These are phyloP conservation scores for Mycetomoellerius zeteki DNA, from an alignment of 1,140 invertebrate species.

Conservation along the genomic window DNA sequence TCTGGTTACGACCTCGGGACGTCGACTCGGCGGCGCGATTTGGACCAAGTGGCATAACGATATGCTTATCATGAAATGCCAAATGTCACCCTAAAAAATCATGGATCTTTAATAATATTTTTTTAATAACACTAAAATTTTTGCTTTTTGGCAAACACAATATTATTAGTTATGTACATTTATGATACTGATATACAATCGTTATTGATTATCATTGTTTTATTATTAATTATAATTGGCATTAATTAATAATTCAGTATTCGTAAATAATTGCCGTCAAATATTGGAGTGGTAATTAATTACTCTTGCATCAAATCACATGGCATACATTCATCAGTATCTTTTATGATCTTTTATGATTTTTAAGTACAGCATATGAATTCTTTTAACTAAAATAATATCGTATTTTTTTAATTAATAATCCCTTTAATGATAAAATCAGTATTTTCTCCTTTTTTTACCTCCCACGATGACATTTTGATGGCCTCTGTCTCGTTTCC, in stretches of 20 bases:
- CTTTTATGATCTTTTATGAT: background rate
- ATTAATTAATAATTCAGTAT: background rate
- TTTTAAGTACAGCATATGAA: too few species aligned
- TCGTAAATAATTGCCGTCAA: background rate
- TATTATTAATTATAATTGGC: background rate
- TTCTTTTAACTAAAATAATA: background rate
- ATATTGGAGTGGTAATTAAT: background rate
- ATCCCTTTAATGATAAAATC: slow-evolving; percentile 35
- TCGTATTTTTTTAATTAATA: background rate
- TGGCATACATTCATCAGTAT: background rate
- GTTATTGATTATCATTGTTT: background rate
- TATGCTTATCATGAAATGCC: slow-evolving; percentile 92
- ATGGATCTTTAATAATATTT: background rate
- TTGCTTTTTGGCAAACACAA: background rate
- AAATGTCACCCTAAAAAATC: slow-evolving; percentile 88
- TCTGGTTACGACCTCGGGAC: slow-evolving; percentile 67
- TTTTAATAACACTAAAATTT: background rate
- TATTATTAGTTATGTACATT: background rate
- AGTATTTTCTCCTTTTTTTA: slow-evolving; percentile 50
- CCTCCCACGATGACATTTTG: slow-evolving; percentile 78
- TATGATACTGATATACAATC: background rate
- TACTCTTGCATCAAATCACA: background rate
- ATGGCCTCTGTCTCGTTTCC: slow-evolving; percentile 76
- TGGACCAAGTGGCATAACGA: slow-evolving; percentile 94
- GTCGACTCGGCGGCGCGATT: slow-evolving; percentile 85